These are phyloP conservation scores for Engraulis encrasicolus DNA, from an alignment of 2,113 vertebrate genomes.

Conservation along the genomic window DNA sequence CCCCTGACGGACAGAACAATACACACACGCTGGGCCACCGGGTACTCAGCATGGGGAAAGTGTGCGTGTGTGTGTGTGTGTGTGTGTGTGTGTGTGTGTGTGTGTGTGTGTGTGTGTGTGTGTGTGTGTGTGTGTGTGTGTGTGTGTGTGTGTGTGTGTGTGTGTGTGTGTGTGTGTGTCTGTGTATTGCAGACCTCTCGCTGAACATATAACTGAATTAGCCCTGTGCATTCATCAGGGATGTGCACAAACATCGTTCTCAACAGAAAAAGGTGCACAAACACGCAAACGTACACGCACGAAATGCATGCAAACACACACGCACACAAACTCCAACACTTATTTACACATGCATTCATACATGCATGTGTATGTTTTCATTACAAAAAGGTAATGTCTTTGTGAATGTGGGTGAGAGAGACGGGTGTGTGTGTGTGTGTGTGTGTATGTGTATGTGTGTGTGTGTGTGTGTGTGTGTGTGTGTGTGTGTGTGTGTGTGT, in stretches of 20 bases:
- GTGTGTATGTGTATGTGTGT: not conserved
- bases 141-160: not conserved
- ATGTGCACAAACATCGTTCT: too few relatives aligned
- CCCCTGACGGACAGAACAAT: not conserved
- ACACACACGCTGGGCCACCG: conserved; percentile 9
- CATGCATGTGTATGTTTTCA: not conserved
- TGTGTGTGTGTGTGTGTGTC: not conserved
- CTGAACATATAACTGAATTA: too few relatives aligned
- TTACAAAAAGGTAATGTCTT: not conserved
- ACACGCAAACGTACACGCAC: too few relatives aligned
- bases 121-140: not conserved
- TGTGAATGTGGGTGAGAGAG: not conserved
- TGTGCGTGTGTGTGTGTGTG: not conserved
- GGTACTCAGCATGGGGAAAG: not conserved
- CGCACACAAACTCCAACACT: too few relatives aligned
- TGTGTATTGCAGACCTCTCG: too few relatives aligned
- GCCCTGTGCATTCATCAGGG: conserved; percentile 3
- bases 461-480: not conserved
- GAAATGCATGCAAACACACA: too few relatives aligned
- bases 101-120: not conserved
- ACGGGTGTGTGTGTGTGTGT: not conserved
- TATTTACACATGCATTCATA: not conserved
- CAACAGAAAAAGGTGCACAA: too few relatives aligned
- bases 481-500: not conserved
- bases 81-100: not conserved